A percentile compares a stretch with the other conserved stretches of the same genome.
These are phyloP conservation scores for Anticlea derivata DNA, from an alignment of 2,888 invertebrate genomes.

Conservation along the genomic window DNA sequence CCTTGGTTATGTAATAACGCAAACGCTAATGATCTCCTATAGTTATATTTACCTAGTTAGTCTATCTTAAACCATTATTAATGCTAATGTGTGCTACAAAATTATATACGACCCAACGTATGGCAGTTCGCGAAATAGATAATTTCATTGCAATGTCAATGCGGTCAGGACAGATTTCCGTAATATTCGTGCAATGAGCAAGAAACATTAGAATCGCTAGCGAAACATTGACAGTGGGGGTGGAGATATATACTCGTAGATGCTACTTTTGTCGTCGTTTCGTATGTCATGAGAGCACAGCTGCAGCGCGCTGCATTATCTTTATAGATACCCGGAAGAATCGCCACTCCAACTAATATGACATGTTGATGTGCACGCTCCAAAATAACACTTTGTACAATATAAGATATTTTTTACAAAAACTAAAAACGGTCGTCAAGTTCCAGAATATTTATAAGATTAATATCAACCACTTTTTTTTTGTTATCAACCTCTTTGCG, in stretches of 20 bases:
- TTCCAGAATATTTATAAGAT: too few species aligned
- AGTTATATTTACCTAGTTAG: too few species aligned
- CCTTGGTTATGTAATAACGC: slow-evolving; percentile 72
- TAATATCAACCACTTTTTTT: too few species aligned
- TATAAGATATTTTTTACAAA: too few species aligned
- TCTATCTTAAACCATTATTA: slow-evolving; percentile 6
- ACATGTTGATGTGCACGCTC: slow-evolving; percentile 43
- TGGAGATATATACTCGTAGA: slow-evolving; percentile 54
- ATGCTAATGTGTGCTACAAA: slow-evolving; percentile 16
- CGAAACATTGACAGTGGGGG: slow-evolving; percentile 53
- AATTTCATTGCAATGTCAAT: slow-evolving; percentile 14
- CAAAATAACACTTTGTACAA: slow-evolving; percentile 34
- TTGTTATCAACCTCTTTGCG: too few species aligned
- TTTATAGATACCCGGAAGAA: slow-evolving; percentile 30
- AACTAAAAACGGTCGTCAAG: too few species aligned
- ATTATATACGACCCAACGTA: slow-evolving; percentile 10
- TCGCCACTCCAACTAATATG: slow-evolving; percentile 36
- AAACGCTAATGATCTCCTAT: slow-evolving; percentile 67
- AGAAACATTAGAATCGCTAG: slow-evolving; percentile 34
- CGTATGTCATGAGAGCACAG: slow-evolving; percentile 50
- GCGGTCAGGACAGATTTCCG: slow-evolving; percentile 25
- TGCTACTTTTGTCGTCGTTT: slow-evolving; percentile 46
- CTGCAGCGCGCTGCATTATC: slow-evolving; percentile 44
- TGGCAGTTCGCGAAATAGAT: slow-evolving; percentile 26
- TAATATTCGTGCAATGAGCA: slow-evolving; percentile 34